phyloP scores from a whole-genome alignment of 2,797 vertebrate genomes.

The Fistularia commersonii region DNA sequence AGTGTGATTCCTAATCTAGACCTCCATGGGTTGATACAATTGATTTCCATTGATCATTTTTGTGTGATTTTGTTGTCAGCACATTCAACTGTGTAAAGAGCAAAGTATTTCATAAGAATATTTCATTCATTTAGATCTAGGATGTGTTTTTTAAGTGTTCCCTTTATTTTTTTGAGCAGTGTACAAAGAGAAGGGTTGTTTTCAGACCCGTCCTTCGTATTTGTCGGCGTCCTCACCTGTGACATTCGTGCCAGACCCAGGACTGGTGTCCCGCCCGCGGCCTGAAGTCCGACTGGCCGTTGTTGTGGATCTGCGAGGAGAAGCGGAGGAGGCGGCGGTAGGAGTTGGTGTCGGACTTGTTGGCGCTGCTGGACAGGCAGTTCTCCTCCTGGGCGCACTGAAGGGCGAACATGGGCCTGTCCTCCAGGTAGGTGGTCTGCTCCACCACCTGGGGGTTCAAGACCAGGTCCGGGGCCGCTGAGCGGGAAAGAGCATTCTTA shows the following conservation, averaged over 20 bases:
- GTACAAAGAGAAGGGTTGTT: too few relatives aligned
- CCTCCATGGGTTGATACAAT: too few relatives aligned
- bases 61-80: too few relatives aligned
- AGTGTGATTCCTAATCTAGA: too few relatives aligned
- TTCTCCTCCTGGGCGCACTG: slow-evolving; percentile 91
- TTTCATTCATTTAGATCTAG: too few relatives aligned
- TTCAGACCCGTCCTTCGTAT: not conserved
- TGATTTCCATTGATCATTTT: too few relatives aligned
- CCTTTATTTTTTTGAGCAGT: too few relatives aligned
- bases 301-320: slow-evolving; percentile 97
- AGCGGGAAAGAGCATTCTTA: not conserved
- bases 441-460: slow-evolving; percentile 85
- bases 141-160: too few relatives aligned
- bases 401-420: slow-evolving; percentile 89
- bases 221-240: slow-evolving; percentile 75
- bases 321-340: slow-evolving; percentile 91
- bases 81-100: too few relatives aligned
- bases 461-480: slow-evolving; percentile 93
- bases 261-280: slow-evolving; percentile 85
- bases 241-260: slow-evolving; percentile 97
- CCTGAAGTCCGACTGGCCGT: slow-evolving; percentile 88
- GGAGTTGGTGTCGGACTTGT: slow-evolving; percentile 67
- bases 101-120: too few relatives aligned
- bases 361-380: slow-evolving; percentile 81
- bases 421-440: slow-evolving; percentile 92